Percentiles rank a stretch among this genome's conserved stretches.
Evolutionary conservation across 2,797 vertebrate species (phyloP).

Genomic region (Morelia viridis): DNA sequence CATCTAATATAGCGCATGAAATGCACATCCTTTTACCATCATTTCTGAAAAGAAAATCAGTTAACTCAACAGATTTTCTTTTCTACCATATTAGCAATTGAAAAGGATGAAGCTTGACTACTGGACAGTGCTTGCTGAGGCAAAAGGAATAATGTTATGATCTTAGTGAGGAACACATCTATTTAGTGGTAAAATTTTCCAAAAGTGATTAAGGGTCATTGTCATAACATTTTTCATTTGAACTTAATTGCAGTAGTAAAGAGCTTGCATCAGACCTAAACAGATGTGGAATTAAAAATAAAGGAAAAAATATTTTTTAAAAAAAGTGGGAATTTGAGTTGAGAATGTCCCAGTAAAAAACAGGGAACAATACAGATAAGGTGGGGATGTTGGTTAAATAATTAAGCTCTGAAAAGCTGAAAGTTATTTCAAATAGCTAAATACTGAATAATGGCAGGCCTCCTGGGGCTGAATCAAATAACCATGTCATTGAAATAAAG

Average conservation of each 20-base stretch:
- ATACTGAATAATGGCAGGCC: conserved; percentile 67
- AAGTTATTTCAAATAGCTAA: conserved; percentile 73
- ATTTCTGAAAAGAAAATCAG: conserved; percentile 57
- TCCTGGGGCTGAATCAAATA: conserved; percentile 69
- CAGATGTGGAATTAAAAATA: conserved; percentile 71
- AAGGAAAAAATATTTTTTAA: conserved; percentile 52
- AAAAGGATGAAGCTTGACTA: conserved; percentile 50
- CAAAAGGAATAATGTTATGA: conserved; percentile 41
- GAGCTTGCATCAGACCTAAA: conserved; percentile 60
- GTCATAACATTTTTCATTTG: conserved; percentile 55
- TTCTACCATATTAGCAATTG: conserved; percentile 63
- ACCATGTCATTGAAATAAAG: conserved; percentile 65
- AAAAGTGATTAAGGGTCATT: conserved; percentile 54
- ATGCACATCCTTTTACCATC: conserved; percentile 59
- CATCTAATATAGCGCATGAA: conserved; percentile 61
- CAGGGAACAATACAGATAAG: conserved; percentile 61
- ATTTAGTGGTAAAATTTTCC: conserved; percentile 35
- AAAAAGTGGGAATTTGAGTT: conserved; percentile 58
- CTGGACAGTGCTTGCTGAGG: conserved; percentile 58
- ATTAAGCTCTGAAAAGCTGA: conserved; percentile 73
- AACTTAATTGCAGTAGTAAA: conserved; percentile 59
- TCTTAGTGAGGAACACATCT: background rate
- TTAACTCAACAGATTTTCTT: conserved; percentile 61
- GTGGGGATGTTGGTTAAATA: conserved; percentile 48
- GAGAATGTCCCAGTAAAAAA: conserved; percentile 71